These are phyloP conservation scores for Acanthococcus lagerstroemiae DNA, from an alignment of 2,888 invertebrate species.

Conservation along the genomic window DNA sequence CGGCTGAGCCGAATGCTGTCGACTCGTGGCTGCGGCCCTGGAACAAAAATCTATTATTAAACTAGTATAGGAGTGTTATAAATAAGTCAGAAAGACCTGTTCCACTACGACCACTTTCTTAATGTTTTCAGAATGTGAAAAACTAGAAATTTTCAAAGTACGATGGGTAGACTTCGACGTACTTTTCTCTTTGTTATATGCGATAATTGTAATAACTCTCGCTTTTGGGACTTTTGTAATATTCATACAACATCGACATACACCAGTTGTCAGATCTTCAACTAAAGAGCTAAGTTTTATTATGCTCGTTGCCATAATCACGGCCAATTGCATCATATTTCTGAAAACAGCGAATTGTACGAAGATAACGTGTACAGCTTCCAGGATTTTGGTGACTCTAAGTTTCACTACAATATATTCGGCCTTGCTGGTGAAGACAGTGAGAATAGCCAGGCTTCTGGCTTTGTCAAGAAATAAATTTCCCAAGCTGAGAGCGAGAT, in stretches of 20 bases:
- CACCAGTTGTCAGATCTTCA: conserved; percentile 65
- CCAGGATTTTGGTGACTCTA: conserved; percentile 51
- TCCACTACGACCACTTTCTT: too few species aligned
- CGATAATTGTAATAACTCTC: conserved; percentile 43
- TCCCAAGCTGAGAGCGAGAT: conserved; percentile 55
- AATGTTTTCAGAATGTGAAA: too few species aligned
- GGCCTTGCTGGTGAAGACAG: conserved; percentile 64
- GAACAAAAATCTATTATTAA: too few species aligned
- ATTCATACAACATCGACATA: conserved; percentile 58
- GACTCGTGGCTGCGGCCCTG: too few species aligned
- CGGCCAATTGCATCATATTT: conserved; percentile 53
- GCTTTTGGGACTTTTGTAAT: conserved; percentile 52
- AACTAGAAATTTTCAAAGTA: not conserved
- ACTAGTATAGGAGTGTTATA: too few species aligned
- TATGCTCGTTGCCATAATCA: conserved; percentile 51
- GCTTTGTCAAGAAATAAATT: conserved; percentile 62
- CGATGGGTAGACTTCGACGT: too few species aligned
- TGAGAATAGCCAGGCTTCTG: conserved; percentile 62
- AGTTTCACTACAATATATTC: conserved; percentile 65
- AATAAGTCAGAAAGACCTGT: too few species aligned
- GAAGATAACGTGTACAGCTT: conserved; percentile 48
- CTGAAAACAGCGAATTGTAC: conserved; percentile 55
- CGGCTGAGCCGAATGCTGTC: too few species aligned
- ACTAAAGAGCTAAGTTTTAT: conserved; percentile 58
- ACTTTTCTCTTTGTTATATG: not conserved